Base-by-base conservation (phyloP, 2,113 vertebrate species). In the Phainopepla nitens region DNA sequence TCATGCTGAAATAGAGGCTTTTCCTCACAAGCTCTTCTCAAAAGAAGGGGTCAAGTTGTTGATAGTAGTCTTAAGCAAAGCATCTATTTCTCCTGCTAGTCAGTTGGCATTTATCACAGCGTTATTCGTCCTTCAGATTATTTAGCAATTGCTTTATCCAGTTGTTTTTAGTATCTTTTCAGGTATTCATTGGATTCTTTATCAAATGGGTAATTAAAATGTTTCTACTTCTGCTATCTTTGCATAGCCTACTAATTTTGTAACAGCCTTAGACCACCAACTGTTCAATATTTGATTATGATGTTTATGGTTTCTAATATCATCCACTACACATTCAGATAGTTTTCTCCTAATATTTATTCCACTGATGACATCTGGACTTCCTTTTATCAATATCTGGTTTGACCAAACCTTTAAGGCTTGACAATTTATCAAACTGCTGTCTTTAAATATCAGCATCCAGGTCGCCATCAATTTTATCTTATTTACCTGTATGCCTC, bases 371-470 rank as follows among this genome's bases (percentile, higher is more conserved):
- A 42, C 19, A 83, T 72, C 39, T 93, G 88, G 29, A 60, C 6
- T 87, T 93, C 5, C 21, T 75, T 93, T 94, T 73, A 71, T 82
- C 84, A 77, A 80, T 88, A 91, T 28, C 20, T 82, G 18, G 6
- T 66, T 85, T 91, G 86, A 73, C 14, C 50, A 87, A 82, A 13
- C 35, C 75, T 82, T 79, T 65, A 86, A 75, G 35, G 57, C 39
- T 76, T 80, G 21, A 50, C 24, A 58, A 90, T 90, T 80, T 51
- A 85, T 90, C 79, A 78, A 75, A 64, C 8, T 86, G 29, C 18
- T 95, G 58, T 80, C 80, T 96, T 95, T 83, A 83, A 92, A 83
- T 81, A 71, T 36, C 68, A 93, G n/a, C 68, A 73, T 80, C 21
- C 35, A 76, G 3, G 16, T 61, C 72, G 29, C 23, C 54, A 88